These are phyloP conservation scores for Limanda limanda DNA, from an alignment of 2,113 vertebrate species.

Conservation along the genomic window DNA sequence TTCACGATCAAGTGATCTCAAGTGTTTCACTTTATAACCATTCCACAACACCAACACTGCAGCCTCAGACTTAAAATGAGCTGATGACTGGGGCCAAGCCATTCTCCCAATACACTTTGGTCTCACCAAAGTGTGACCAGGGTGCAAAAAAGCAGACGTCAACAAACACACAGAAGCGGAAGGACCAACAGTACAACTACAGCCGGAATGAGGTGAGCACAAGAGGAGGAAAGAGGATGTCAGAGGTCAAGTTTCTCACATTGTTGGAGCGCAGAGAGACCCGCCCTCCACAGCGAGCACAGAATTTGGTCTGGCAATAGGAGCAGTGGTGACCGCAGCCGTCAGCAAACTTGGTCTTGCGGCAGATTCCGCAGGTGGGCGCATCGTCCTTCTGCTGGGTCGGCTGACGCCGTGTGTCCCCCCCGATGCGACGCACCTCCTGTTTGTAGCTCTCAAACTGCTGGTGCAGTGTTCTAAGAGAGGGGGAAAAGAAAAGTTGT, in stretches of 20 bases:
- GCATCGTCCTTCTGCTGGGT: constrained; percentile 95
- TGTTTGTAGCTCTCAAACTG: constrained; percentile 99
- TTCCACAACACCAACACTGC: constrained; percentile 34
- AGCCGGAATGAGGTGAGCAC: constrained; percentile 49
- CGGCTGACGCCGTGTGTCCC: constrained; percentile 93
- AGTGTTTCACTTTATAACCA: constrained; percentile 9
- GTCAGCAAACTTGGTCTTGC: constrained; percentile 98
- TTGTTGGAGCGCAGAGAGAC: constrained; percentile 98
- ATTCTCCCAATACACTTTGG: constrained; percentile 65
- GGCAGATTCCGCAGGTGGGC: constrained; percentile 97
- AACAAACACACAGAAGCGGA: constrained; percentile 53
- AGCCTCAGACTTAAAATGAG: constrained; percentile 9
- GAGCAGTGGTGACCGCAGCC: constrained; percentile 98
- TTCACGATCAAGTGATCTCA: constrained; percentile 12
- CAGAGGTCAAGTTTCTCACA: constrained; percentile 82
- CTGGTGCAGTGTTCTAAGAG: constrained; percentile 93
- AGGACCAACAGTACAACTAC: background rate
- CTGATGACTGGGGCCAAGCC: constrained; percentile 44
- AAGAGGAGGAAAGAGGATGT: constrained; percentile 5
- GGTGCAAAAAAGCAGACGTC: constrained; percentile 47
- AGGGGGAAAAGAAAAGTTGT: background rate
- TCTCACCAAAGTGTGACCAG: constrained; percentile 65
- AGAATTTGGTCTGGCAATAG: constrained; percentile 99
- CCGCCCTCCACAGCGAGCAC: constrained; percentile 95
- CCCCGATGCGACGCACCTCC: constrained; percentile 97